Evolutionary conservation across 2,113 vertebrate genomes (phyloP).

Genomic region (Myxocyprinus asiaticus): DNA sequence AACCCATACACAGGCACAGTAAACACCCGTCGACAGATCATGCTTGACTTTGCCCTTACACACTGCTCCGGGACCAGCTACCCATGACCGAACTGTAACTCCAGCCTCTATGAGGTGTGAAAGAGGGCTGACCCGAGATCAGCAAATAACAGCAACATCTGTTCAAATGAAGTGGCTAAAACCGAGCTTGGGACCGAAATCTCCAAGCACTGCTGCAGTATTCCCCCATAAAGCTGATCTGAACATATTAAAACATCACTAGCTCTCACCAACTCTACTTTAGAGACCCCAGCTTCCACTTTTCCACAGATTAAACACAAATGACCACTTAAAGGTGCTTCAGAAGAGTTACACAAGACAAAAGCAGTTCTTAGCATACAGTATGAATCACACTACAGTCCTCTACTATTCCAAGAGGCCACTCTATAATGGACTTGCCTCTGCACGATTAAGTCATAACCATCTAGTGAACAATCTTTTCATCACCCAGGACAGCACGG

Average conservation of each 20-base stretch:
- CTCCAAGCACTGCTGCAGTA: not conserved
- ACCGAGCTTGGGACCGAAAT: not conserved
- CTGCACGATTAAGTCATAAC: not conserved
- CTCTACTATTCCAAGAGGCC: not conserved
- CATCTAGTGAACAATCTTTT: slow-evolving; percentile 16
- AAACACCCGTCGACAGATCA: slow-evolving; percentile 10
- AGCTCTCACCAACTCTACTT: not conserved
- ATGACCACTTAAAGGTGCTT: not conserved
- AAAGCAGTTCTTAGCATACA: not conserved
- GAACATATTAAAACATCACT: not conserved
- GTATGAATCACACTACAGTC: slow-evolving; percentile 29
- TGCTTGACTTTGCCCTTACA: slow-evolving; percentile 5
- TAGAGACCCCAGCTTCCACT: not conserved
- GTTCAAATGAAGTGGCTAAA: not conserved
- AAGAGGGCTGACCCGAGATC: not conserved
- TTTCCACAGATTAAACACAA: not conserved
- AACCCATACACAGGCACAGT: slow-evolving; percentile 5
- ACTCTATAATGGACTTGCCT: slow-evolving; percentile 18
- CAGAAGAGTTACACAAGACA: not conserved
- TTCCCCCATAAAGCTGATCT: not conserved
- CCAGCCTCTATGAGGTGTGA: not conserved
- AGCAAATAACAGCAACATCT: not conserved
- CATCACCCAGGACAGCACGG: slow-evolving; percentile 8
- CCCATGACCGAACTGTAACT: not conserved
- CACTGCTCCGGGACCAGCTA: slow-evolving; percentile 31